Evolutionary conservation across 53 echinoderm and acorn worm genomes (phyloP), one percentile per base, ranked within the genome.

Genomic region (Echinarachnius parma): DNA sequence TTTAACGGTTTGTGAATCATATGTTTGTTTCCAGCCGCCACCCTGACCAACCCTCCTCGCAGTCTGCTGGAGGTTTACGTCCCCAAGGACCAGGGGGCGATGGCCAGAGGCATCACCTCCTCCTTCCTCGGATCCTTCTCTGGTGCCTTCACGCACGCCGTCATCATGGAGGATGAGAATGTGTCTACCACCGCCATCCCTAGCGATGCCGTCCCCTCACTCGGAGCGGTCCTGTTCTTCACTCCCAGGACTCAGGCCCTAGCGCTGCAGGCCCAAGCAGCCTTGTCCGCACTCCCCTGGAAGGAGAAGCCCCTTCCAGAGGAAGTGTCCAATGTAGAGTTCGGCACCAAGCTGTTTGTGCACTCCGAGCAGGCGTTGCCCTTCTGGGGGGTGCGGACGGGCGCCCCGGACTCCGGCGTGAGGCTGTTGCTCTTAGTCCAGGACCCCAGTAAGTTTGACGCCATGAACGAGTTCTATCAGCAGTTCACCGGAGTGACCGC

Each of bases 111-210:
- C 32, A 45, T 64, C 56, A 87, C 91, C 57, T 78, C 59, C 28
- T 77, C 91, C 55, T 77, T 91, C 66, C 69, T 96, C 47, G 62
- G 77, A 9, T 36, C 33, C 26, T 91, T 91, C 85, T 96, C 91
- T 50, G 90, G 87, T 31, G 90, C 95, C 48, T 96, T 96, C 88
- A 91, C 91, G 31, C 96, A 91, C 28, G 60, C 80, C 35, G 82
- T 74, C 58, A 70, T 96, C 77, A 65, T 84, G 55, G 90, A 95
- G 60, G 81, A 78, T 15, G 60, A 64, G 0, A 46, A 46, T 14
- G n/a, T n/a, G n/a, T n/a, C n/a, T n/a, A 3, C 45, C 15, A 0
- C 64, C 22, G 15, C 49, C 31, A 31, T 2, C 2, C 18, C 62
- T 5, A 19, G 13, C 19, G 25, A 1, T 34, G 42, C 61, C 5